These are phyloP conservation scores for Enteromius mattozi DNA, from an alignment of 2,797 vertebrate species.

Conservation along the genomic window DNA sequence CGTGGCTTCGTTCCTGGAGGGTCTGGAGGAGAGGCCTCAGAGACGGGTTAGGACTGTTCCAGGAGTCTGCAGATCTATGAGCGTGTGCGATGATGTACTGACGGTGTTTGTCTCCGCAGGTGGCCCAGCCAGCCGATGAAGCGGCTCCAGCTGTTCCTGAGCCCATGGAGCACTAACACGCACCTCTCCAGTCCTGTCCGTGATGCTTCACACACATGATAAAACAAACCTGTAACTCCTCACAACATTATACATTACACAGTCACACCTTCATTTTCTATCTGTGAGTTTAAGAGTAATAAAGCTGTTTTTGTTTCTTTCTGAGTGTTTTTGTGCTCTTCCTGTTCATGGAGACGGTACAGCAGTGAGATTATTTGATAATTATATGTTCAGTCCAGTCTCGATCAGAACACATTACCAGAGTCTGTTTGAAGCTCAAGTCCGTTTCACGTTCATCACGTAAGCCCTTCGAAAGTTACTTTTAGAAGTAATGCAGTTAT, in stretches of 20 bases:
- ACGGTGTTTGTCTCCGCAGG: slow-evolving; percentile 69
- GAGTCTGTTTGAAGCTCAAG: background rate
- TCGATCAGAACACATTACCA: background rate
- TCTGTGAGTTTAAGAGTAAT: slow-evolving; percentile 9
- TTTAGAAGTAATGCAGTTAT: no score
- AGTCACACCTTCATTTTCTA: background rate
- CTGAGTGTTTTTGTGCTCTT: background rate
- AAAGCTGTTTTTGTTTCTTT: slow-evolving; percentile 4
- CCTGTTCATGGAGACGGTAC: background rate
- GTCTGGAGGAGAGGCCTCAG: slow-evolving; percentile 95
- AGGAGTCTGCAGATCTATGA: slow-evolving; percentile 10
- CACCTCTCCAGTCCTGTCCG: background rate
- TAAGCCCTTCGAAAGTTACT: no score
- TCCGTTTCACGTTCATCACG: no score
- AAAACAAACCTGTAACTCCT: background rate
- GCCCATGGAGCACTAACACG: slow-evolving; percentile 92
- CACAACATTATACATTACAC: background rate
- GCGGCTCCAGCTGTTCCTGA: slow-evolving; percentile 81
- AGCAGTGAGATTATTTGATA: background rate
- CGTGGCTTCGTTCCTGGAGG: slow-evolving; percentile 91
- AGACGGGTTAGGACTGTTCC: slow-evolving; percentile 80
- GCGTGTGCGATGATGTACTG: slow-evolving; percentile 27
- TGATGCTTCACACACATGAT: background rate
- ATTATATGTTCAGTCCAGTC: background rate
- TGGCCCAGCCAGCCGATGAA: slow-evolving; percentile 84